Evolutionary conservation across 1,140 invertebrate genomes (phyloP), one percentile per base, ranked within the genome.

Genomic region (Spodoptera litura): DNA sequence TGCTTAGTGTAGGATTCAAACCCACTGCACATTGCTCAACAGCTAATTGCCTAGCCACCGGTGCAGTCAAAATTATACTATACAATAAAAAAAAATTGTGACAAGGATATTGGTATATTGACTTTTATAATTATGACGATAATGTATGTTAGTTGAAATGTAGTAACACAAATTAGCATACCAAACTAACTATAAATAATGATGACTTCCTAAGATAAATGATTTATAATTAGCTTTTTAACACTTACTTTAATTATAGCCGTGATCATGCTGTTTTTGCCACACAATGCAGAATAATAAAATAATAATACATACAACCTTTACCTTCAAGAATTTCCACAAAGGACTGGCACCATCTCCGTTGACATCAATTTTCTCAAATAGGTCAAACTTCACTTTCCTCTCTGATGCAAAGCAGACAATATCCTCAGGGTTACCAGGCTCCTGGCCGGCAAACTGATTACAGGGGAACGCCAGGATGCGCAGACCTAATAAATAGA

Each of bases 381-480:
- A 98, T 82, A 95, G 82, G 81, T 95, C 98, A 94, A 98, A 98
- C 61, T 96, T 96, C 0, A 98, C 97, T 90, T 97, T 97, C 62
- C 96, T 96, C 44, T 96, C 95, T 31, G 95, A 93, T 53, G 96
- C 95, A 90, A 98, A 98, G 70, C 97, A 96, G 44, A 97, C 96
- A 84, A 99, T 98, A 77, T 97, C 96, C 75, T 96, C 95, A 25
- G 96, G 95, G 76, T 96, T 96, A 1, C 97, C 97, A 4, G 97
- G 97, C 92, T 98, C 98, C 90, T 98, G 98, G 0, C 96, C 95
- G 61, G 95, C 96, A 95, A 99, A 99, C 89, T 99, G 98, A 93
- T 99, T 99, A 87, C 98, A 99, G 0, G 99, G 98, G 93, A 99
- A 99, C 25, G 97, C 98, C 1, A 98, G 92, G 82, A 99, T 98